A percentile compares a stretch with the other conserved stretches of the same genome.
phyloP scores from a whole-genome alignment of 2,113 vertebrate genomes.

The Ochotona curzoniae region DNA sequence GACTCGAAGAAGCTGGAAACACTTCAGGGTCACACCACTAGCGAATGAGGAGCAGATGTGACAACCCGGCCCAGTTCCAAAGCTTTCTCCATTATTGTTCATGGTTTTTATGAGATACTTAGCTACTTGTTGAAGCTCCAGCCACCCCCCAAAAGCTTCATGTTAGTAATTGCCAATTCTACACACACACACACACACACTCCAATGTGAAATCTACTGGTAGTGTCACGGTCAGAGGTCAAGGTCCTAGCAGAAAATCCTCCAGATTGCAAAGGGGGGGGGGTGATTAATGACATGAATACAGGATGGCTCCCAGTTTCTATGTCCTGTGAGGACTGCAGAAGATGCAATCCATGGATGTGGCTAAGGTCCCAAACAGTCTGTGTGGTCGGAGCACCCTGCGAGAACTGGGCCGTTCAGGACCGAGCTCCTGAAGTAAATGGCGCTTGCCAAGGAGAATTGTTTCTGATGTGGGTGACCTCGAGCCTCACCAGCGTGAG shows the following conservation, averaged over 20 bases:
- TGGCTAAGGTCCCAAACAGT: neutral
- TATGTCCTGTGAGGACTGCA: neutral
- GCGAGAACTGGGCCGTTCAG: neutral
- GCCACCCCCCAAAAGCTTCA: neutral
- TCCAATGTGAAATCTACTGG: neutral
- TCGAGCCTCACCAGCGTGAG: slow-evolving; percentile 37
- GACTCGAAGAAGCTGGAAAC: neutral
- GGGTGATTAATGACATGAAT: neutral
- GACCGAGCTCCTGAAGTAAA: too few species aligned
- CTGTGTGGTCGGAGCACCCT: too few species aligned
- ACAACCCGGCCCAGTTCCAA: neutral
- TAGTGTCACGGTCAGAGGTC: neutral
- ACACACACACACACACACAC: too few species aligned
- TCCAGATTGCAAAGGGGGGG: neutral
- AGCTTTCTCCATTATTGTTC: neutral
- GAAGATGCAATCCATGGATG: neutral
- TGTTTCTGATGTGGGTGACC: slow-evolving; percentile 36
- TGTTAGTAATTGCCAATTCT: neutral
- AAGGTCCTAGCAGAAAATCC: neutral
- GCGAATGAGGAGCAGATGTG: neutral
- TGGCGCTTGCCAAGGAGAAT: slow-evolving; percentile 76
- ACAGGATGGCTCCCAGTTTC: neutral
- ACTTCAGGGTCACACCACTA: neutral
- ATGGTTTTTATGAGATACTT: neutral
- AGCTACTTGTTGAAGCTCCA: neutral